Base-by-base conservation (phyloP, 2,888 invertebrate species). In the Eristalis arbustorum region DNA sequence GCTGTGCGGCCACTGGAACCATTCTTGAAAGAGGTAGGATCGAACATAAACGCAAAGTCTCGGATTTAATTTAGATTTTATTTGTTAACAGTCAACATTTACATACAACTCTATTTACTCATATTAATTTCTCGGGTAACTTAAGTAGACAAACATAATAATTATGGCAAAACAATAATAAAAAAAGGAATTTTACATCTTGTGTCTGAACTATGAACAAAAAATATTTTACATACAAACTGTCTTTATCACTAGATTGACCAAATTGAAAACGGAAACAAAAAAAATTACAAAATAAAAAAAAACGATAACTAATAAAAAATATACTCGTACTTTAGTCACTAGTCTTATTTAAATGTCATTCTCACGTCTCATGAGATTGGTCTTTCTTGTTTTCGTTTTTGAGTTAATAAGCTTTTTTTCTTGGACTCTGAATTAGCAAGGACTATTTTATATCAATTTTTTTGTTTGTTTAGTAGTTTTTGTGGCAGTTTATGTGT, bases 31-130 rank as follows among this genome's bases (percentile, higher is more conserved):
- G n/a, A n/a, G n/a, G n/a, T n/a, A n/a, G n/a, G n/a, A n/a, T n/a
- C n/a, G n/a, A n/a, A n/a, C n/a, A n/a, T n/a, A 37, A 59, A 59
- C 23, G 13, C 11, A 18, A 42, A 10, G n/a, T 73, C 13, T 25
- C 23, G 4, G 4, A 42, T 84, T 76, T 75, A 63, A 61, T 62
- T 81, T 64, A 59, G 69, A n/a, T 73, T 84, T 81, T 77, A 73
- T 73, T 85, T 64, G 42, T 79, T 71, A 77, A 81, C 81, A 85
- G 84, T 77, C 73, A 85, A 85, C 76, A 85, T 77, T 71, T 85
- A 85, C 77, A 85, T 84, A 68, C 8, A 74, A 77, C 28, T 74
- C 22, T 72, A 71, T 71, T 34, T 6, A 63, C 37, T 69, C 66
- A 34, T 77, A 77, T 18, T 67, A 42, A 76, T 28, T 74, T 56